Evolutionary conservation across 2,888 invertebrate species (phyloP), one percentile per base, ranked within the genome.

Genomic region (Melipona bicolor): DNA sequence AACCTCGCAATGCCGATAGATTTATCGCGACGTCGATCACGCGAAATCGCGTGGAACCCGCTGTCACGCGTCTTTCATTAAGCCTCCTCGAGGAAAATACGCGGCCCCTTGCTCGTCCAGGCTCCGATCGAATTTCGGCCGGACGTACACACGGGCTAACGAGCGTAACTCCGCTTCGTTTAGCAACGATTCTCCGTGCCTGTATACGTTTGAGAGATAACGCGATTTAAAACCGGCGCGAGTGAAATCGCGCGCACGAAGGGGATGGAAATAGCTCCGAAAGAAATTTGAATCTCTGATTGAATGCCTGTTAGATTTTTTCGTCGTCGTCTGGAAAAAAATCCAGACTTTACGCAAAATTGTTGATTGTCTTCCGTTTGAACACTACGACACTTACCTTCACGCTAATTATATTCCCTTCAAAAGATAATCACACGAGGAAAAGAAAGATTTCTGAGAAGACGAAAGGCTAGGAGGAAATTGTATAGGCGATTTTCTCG

Each of bases 1-100:
- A 82, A 87, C 88, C 79, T 77, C 67, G 77, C 75, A 78, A 79
- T 80, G 82, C 70, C 79, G 89, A 86, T 87, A 77, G 82, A 89
- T 88, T 89, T 87, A 88, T 89, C 87, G 81, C 64, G 56, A 74
- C 61, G 76, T 64, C 74, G 64, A 85, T 83, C 74, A 79, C 68
- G 70, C 68, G 52, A 67, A 59, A 69, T n/a, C 69, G 65, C 61
- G 73, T 68, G 67, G 67, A 24, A 49, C 15, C 52, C 32, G 59
- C 65, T 27, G 27, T 19, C 24, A 17, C 27, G 59, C 59, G 65
- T 71, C 67, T 56, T 73, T 62, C 24, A 69, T 77, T 64, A 52
- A 62, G 19, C 32, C 32, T 43, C 9, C 27, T 27, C 43, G 19
- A 17, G 24, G 36, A 13, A 17, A n/a, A 15, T 32, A 36, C 5